Percentiles rank a stretch among this genome's conserved stretches.
phyloP scores from a whole-genome alignment of 2,888 invertebrate genomes.

The Halictus quadricinctus region DNA sequence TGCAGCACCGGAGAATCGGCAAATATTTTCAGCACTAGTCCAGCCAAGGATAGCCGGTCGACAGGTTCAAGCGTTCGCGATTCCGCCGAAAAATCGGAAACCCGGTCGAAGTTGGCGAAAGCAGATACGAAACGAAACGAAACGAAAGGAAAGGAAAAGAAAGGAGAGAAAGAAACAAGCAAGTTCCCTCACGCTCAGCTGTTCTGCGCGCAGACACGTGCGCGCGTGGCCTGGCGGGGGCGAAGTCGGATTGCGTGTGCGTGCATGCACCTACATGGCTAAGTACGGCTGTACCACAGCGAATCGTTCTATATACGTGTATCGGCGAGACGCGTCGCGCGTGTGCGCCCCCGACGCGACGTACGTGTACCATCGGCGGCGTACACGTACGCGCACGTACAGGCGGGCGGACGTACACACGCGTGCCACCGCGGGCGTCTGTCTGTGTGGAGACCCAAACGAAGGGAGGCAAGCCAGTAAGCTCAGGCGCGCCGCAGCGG shows the following conservation, averaged over 20 bases:
- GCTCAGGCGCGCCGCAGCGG: constrained; percentile 82
- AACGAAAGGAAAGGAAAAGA: background rate
- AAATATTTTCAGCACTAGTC: background rate
- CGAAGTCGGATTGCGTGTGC: constrained; percentile 42
- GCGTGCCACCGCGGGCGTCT: constrained; percentile 53
- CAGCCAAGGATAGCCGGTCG: background rate
- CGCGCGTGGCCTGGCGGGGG: constrained; percentile 75
- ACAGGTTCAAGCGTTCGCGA: background rate
- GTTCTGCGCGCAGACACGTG: constrained; percentile 82
- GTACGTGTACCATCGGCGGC: constrained; percentile 26
- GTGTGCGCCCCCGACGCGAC: constrained; percentile 28
- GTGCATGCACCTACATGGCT: constrained; percentile 34
- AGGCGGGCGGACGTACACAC: constrained; percentile 50
- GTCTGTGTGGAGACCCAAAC: constrained; percentile 80
- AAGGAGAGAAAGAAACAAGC: constrained; percentile 30
- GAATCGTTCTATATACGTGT: constrained; percentile 35
- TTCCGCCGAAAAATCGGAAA: constrained; percentile 8
- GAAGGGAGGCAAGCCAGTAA: constrained; percentile 82
- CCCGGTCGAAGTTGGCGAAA: constrained; percentile 30
- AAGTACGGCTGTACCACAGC: constrained; percentile 53
- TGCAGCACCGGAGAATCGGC: background rate
- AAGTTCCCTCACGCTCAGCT: constrained; percentile 76
- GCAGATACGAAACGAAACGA: background rate
- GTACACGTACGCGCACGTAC: constrained; percentile 64
- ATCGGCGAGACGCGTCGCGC: constrained; percentile 15